Percentiles rank a stretch among this genome's conserved stretches.
phyloP scores from a whole-genome alignment of 2,888 invertebrate genomes.

The Trachelus stipa region DNA sequence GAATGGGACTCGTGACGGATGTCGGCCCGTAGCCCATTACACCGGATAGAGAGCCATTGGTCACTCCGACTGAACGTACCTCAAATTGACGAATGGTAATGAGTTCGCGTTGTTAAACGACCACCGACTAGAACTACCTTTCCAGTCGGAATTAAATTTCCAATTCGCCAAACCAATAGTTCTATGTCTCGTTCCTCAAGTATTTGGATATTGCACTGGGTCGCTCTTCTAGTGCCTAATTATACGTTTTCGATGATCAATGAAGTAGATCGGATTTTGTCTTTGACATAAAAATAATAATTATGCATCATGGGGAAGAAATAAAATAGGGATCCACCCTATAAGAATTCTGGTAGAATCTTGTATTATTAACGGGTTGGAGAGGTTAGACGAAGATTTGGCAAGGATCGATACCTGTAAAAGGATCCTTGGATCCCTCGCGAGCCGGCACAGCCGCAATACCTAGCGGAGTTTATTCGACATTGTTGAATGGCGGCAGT shows the following conservation, averaged over 20 bases:
- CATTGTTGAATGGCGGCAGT: constrained; percentile 67
- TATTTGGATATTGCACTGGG: not conserved
- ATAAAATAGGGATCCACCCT: not conserved
- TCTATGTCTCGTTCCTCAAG: not conserved
- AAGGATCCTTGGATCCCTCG: constrained; percentile 46
- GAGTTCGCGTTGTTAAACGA: constrained; percentile 66
- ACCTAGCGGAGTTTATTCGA: constrained; percentile 67
- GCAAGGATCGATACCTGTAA: constrained; percentile 14
- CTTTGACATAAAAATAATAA: not conserved
- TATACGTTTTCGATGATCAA: not conserved
- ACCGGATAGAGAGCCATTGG: constrained; percentile 66
- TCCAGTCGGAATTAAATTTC: constrained; percentile 47
- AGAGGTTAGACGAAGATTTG: not conserved
- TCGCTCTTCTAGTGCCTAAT: not conserved
- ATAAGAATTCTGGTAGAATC: not conserved
- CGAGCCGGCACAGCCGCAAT: constrained; percentile 52
- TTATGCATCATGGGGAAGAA: not conserved
- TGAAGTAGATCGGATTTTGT: not conserved
- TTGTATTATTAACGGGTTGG: not conserved
- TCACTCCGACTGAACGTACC: constrained; percentile 63
- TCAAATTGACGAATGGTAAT: constrained; percentile 68
- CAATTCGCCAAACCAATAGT: not conserved
- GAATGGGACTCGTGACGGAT: constrained; percentile 61
- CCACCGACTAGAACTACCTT: constrained; percentile 43
- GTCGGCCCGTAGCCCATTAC: constrained; percentile 64